Evolutionary conservation across 2,113 vertebrate genomes (phyloP), one percentile per base, ranked within the genome.

Genomic region (Saiga tatarica): DNA sequence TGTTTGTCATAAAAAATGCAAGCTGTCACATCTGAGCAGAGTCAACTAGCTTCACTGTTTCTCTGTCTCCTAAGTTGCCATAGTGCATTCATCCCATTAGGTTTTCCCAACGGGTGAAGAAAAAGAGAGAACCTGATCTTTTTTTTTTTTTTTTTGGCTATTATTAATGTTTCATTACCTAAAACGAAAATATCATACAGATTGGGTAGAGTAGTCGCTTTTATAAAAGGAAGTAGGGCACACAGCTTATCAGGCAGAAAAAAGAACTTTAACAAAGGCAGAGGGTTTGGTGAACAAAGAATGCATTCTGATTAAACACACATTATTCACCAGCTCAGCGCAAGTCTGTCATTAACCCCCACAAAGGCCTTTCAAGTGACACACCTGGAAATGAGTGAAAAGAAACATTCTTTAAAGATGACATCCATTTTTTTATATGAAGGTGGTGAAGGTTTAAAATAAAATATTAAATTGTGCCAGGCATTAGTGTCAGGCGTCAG

Each of bases 151-250:
- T 12, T 28, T 23, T 78, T 39, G 33, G 47, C 45, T 47, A 59
- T 59, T 89, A 91, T 59, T 74, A 89, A 57, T 84, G 74, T 64
- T 95, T 95, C 42, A 52, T 94, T 88, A 95, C n/a, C 55, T 57
- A 67, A 96, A 95, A 96, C n/a, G 50, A 93, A 96, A 96, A 82
- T 60, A 84, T 91, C 89, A 90, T 92, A 89, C 76, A 74, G 45
- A 62, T 57, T 90, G 67, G 42, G 79, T 64, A 60, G 15, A 50
- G 17, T 39, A 53, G 93, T 64, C 25, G 11, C 76, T 93, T 97
- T 96, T 79, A 36, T 50, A 90, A 55, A 93, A 90, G 42, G 78
- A 95, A 98, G 78, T 98, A 94, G 96, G 90, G 64, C 96, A 94
- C n/a, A 13, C 36, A 0, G 10, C 92, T 97, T 94, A 79, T 96